Evolutionary conservation across 2,113 vertebrate species (phyloP).

Genomic region (Fukomys damarensis): DNA sequence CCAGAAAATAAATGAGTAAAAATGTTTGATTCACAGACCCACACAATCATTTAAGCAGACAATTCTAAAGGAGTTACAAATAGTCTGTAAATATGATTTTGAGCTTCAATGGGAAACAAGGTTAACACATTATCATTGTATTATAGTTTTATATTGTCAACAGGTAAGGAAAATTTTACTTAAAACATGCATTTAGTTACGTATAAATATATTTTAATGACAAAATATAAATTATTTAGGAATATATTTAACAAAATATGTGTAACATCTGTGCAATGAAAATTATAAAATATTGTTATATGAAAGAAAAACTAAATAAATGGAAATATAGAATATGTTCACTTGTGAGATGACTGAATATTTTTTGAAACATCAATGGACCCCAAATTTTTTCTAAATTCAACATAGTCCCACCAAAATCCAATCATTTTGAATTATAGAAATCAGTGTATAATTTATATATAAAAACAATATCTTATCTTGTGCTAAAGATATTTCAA

Average conservation of each 20-base stretch:
- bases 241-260: not conserved
- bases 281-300: not conserved
- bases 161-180: not conserved
- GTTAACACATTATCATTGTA: not conserved
- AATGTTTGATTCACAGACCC: not conserved
- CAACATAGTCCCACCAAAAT: not conserved
- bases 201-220: too few relatives aligned
- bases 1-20: not conserved
- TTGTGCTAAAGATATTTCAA: not conserved
- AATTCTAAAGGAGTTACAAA: not conserved
- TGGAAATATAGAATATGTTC: not conserved
- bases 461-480: not conserved
- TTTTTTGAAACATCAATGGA: not conserved
- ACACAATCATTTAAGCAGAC: not conserved
- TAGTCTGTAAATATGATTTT: not conserved
- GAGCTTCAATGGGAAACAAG: not conserved
- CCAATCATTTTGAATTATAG: not conserved
- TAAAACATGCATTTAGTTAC: not conserved
- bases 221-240: not conserved
- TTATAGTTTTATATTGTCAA: not conserved
- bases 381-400: not conserved
- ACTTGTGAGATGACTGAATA: not conserved
- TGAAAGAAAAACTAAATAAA: not conserved
- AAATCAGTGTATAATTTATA: not conserved
- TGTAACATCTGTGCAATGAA: not conserved